A percentile compares a stretch with the other conserved stretches of the same genome.
These are phyloP conservation scores for Montipora sp. DNA, from an alignment of 64 coral and sea anemone genomes.

Conservation along the genomic window DNA sequence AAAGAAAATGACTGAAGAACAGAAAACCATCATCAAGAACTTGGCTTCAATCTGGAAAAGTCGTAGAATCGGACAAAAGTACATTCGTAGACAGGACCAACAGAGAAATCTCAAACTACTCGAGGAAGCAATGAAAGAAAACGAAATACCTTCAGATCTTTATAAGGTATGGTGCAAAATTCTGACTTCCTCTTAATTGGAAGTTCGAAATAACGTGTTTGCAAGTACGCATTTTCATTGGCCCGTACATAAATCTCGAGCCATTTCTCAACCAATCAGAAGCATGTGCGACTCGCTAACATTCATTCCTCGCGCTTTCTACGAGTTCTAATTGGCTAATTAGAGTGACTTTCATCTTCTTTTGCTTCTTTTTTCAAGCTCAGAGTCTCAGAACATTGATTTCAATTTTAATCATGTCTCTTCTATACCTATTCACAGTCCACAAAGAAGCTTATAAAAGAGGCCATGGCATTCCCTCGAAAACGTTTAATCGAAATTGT, in stretches of 20 bases:
- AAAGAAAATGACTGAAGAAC: conserved; percentile 43
- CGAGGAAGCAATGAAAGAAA: conserved; percentile 41
- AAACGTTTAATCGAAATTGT: conserved; percentile 68
- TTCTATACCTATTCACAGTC: conserved; percentile 1
- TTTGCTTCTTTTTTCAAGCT: no score
- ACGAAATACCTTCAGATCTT: conserved; percentile 38
- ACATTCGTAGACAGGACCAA: conserved; percentile 60
- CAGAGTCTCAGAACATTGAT: background rate
- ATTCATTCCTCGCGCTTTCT: no score
- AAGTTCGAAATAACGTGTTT: no score
- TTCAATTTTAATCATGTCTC: background rate
- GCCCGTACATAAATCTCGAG: no score
- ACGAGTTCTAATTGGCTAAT: no score
- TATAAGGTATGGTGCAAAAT: conserved; percentile 27
- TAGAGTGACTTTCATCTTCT: no score
- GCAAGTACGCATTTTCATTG: no score
- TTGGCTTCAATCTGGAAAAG: conserved; percentile 58
- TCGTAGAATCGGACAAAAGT: conserved; percentile 64
- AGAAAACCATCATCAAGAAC: conserved; percentile 66
- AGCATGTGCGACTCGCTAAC: no score
- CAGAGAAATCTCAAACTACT: conserved; percentile 51
- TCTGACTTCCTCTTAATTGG: no score
- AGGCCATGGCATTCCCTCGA: conserved; percentile 57
- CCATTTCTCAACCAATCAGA: no score
- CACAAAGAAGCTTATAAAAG: conserved; percentile 52